Conservation (phyloP, 2,888 invertebrate genomes). For the Andrena chrysosceles region DNA sequence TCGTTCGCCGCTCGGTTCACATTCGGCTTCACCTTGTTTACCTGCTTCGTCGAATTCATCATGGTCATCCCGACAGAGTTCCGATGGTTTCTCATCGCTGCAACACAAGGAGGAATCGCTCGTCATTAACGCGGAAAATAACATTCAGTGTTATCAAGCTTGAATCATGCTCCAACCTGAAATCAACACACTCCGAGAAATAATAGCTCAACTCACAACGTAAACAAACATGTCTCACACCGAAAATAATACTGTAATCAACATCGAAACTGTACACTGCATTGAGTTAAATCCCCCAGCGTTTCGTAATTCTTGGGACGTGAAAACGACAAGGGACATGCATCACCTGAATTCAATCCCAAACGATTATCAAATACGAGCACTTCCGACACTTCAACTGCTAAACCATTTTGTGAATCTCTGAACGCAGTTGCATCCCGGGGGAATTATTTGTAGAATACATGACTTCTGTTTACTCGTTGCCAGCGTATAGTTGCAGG, state of each 20-base stretch:
- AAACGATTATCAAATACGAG: not conserved
- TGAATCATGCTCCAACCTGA: no score
- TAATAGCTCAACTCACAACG: no score
- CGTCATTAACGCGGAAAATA: not conserved
- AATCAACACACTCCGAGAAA: no score
- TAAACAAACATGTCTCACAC: not conserved
- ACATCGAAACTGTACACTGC: constrained; percentile 12
- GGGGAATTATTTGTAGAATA: no score
- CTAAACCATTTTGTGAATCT: no score
- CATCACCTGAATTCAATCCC: no score
- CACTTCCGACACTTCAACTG: not conserved
- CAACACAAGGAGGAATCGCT: constrained; percentile 49
- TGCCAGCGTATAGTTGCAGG: no score
- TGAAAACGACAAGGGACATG: not conserved
- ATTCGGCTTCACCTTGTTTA: constrained; percentile 95
- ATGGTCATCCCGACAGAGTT: constrained; percentile 90
- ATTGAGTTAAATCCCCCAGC: not conserved
- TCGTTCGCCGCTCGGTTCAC: constrained; percentile 92
- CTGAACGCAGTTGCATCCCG: no score
- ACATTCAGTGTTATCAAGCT: no score
- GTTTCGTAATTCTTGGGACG: not conserved
- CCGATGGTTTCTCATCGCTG: constrained; percentile 93
- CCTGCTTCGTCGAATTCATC: constrained; percentile 93
- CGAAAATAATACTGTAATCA: not conserved
- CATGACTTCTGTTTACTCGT: no score